Evolutionary conservation across 2,888 invertebrate genomes (phyloP).

Genomic region (Eurytoma adleriae): DNA sequence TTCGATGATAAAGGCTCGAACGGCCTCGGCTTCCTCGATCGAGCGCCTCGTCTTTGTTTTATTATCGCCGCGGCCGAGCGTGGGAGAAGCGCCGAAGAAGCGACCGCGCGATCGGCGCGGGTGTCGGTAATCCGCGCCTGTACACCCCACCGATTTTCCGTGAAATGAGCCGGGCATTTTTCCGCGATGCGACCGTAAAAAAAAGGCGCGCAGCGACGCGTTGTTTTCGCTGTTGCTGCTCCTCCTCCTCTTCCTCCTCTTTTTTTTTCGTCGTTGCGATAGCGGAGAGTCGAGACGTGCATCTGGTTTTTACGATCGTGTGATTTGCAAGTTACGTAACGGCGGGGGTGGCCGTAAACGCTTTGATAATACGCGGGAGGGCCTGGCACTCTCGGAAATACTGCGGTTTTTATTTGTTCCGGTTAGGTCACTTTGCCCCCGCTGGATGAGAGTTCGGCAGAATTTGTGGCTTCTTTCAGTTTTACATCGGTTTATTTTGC

Average conservation of each 20-base stretch:
- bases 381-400: too few species aligned
- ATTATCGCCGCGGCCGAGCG: constrained; percentile 6
- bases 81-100: constrained; percentile 4
- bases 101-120: not conserved
- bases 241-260: too few species aligned
- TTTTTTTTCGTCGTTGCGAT: not conserved
- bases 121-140: too few species aligned
- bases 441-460: too few species aligned
- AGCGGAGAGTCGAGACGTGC: not conserved
- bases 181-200: constrained; percentile 3
- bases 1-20: not conserved
- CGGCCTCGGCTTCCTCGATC: not conserved
- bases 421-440: too few species aligned
- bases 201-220: not conserved
- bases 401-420: too few species aligned
- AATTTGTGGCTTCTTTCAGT: too few species aligned
- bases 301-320: constrained; percentile 15
- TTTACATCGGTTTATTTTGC: too few species aligned
- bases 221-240: too few species aligned
- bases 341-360: too few species aligned
- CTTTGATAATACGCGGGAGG: too few species aligned
- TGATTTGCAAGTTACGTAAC: constrained; percentile 15
- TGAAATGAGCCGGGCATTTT: constrained; percentile 23
- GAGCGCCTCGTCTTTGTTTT: not conserved
- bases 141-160: constrained; percentile 11